phyloP scores from a whole-genome alignment of 2,888 invertebrate genomes.

The Eupeodes luniger region DNA sequence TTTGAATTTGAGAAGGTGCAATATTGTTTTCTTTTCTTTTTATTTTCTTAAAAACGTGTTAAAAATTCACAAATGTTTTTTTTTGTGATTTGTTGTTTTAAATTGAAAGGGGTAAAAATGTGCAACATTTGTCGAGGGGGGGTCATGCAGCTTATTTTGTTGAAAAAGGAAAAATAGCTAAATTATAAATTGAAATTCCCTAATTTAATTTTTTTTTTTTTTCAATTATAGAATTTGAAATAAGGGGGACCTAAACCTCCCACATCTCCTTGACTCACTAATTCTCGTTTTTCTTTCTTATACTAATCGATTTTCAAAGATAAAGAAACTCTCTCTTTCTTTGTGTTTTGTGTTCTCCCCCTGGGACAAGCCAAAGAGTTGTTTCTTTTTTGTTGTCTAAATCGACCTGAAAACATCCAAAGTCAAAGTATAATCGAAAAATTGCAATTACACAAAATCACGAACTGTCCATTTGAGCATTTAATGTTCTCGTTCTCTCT shows the following conservation, averaged over 20 bases:
- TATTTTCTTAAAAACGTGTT: neutral
- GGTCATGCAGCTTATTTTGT: no score
- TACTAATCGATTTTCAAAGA: neutral
- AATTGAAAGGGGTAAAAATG: no score
- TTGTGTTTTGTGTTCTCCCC: neutral
- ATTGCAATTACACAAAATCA: conserved; percentile 72
- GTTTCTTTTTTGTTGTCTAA: neutral
- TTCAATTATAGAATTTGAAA: no score
- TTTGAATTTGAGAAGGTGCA: neutral
- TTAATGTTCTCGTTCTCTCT: conserved; percentile 67
- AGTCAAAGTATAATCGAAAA: conserved; percentile 46
- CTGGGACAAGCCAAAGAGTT: neutral
- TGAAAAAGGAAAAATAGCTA: no score
- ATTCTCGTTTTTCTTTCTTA: neutral
- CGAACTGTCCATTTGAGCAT: conserved; percentile 70
- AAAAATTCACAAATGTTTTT: neutral
- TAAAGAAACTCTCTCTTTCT: conserved; percentile 1
- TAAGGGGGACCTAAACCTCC: neutral
- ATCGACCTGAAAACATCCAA: conserved; percentile 17
- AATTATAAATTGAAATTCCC: no score
- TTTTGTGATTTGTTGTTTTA: no score
- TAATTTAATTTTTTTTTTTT: no score
- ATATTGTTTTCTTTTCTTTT: neutral
- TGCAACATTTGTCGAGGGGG: no score
- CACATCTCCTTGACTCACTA: no score